phyloP scores from a whole-genome alignment of 2,888 invertebrate genomes.

The Lingula anatina region DNA sequence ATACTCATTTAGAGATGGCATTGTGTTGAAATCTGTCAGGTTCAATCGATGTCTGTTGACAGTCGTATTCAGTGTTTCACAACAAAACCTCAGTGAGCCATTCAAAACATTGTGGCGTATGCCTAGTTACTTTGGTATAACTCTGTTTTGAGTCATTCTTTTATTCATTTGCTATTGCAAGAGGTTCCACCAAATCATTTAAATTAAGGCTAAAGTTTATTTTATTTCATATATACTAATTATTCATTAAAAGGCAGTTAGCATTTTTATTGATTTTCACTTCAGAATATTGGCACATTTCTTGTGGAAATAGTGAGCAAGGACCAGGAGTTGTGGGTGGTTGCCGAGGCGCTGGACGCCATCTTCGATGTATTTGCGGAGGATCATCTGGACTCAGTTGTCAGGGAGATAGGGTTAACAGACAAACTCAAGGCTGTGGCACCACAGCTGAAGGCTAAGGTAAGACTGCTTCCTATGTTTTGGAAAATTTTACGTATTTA shows the following conservation, averaged over 20 bases:
- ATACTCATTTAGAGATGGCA: too few relatives aligned
- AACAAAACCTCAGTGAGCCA: too few relatives aligned
- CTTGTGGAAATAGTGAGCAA: conserved; percentile 60
- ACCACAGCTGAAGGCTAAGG: conserved; percentile 65
- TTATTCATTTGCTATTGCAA: too few relatives aligned
- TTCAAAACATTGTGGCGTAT: too few relatives aligned
- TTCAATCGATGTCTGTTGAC: too few relatives aligned
- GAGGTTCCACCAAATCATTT: too few relatives aligned
- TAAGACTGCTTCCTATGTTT: too few relatives aligned
- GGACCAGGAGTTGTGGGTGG: conserved; percentile 66
- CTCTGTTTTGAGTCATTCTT: too few relatives aligned
- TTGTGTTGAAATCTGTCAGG: too few relatives aligned
- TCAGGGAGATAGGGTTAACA: conserved; percentile 62
- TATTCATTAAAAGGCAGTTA: neutral
- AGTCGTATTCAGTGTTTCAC: too few relatives aligned
- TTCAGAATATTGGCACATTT: conserved; percentile 55
- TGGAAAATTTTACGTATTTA: too few relatives aligned
- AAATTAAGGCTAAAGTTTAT: neutral
- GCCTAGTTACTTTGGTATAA: too few relatives aligned
- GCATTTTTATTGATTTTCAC: neutral
- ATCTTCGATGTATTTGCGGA: conserved; percentile 73
- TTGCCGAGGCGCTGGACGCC: conserved; percentile 71
- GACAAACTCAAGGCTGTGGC: conserved; percentile 60
- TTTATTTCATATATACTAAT: neutral
- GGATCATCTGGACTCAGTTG: conserved; percentile 66